Percentiles rank a stretch among this genome's conserved stretches.
These are phyloP conservation scores for Pluvianellus socialis DNA, from an alignment of 2,113 vertebrate genomes.

Conservation along the genomic window DNA sequence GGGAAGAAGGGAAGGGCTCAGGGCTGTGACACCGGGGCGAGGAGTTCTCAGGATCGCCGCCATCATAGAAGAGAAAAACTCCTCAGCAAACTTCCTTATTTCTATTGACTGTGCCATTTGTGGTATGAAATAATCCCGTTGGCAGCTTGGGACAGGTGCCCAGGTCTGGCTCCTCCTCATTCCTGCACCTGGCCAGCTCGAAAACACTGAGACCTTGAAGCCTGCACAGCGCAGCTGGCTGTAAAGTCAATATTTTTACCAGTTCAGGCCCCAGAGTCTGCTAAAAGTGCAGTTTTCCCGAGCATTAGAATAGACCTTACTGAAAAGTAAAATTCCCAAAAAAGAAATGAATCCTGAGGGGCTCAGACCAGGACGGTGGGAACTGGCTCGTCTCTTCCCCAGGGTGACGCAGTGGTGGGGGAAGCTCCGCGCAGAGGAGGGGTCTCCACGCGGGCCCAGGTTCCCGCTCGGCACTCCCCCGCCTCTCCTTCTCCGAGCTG, in stretches of 20 bases:
- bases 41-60: neutral
- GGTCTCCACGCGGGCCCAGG: fast-evolving
- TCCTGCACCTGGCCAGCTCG: neutral
- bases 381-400: fast-evolving
- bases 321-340: neutral
- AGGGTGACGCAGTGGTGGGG: fast-evolving
- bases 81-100: neutral
- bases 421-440: neutral
- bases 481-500: neutral
- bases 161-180: neutral
- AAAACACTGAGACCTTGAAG: neutral
- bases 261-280: neutral
- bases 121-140: neutral
- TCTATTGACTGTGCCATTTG: neutral
- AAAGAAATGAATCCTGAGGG: neutral
- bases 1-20: no score
- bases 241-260: neutral
- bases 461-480: no score
- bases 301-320: neutral
- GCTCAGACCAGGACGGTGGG: neutral
- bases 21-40: no score
- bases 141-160: neutral
- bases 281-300: neutral
- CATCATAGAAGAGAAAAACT: neutral
- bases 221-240: neutral